These are phyloP conservation scores for Gavialis gangeticus DNA, from an alignment of 2,113 vertebrate genomes.

Conservation along the genomic window DNA sequence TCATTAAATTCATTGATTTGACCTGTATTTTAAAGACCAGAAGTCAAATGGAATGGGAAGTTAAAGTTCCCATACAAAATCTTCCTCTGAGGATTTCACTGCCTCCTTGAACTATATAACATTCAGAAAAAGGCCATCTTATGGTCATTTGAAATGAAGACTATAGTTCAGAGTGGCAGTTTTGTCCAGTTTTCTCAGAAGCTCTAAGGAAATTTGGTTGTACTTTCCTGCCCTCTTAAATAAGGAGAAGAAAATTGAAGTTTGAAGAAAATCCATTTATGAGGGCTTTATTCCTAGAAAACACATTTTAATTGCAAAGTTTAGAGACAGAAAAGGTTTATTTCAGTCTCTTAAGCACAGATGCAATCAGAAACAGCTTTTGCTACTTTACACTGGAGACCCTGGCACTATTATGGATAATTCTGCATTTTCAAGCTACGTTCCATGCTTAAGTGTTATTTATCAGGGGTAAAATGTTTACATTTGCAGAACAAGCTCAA, in stretches of 20 bases:
- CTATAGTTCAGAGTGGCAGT: conserved; percentile 78
- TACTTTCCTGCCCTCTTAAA: conserved; percentile 23
- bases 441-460: background rate
- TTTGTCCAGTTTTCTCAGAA: conserved; percentile 60
- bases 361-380: background rate
- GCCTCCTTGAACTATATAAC: conserved; percentile 80
- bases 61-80: conserved; percentile 92
- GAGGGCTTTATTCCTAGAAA: background rate
- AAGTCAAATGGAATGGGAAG: conserved; percentile 99
- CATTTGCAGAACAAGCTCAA: background rate
- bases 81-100: conserved; percentile 83
- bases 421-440: background rate
- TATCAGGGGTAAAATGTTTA: background rate
- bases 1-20: conserved; percentile 99
- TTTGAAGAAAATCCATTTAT: conserved; percentile 11
- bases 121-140: conserved; percentile 83
- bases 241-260: conserved; percentile 46
- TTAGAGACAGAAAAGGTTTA: conserved; percentile 23
- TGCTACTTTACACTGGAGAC: background rate
- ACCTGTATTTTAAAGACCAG: conserved; percentile 98
- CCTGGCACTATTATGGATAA: background rate
- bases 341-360: background rate
- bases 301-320: conserved; percentile 4
- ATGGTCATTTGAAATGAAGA: conserved; percentile 84
- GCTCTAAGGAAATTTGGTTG: conserved; percentile 58